Evolutionary conservation across 2,888 invertebrate species (phyloP).

Genomic region (Conistra vaccinii): DNA sequence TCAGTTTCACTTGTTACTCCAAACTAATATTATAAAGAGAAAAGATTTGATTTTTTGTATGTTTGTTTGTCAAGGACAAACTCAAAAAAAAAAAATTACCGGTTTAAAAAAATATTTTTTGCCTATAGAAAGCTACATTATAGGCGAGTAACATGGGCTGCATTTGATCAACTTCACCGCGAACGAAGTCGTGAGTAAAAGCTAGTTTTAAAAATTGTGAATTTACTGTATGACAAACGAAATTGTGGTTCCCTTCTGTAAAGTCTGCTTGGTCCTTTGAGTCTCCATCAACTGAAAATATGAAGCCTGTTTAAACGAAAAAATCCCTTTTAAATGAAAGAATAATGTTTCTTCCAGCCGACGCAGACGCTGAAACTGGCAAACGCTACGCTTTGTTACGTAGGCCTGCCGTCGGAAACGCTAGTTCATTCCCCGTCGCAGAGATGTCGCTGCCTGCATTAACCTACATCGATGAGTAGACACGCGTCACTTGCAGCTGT

Average conservation of each 20-base stretch:
- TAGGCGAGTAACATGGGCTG: no score
- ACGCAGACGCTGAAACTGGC: slow-evolving; percentile 34
- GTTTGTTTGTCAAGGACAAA: no score
- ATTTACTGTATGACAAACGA: background rate
- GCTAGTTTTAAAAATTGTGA: no score
- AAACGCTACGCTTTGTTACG: slow-evolving; percentile 44
- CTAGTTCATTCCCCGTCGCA: slow-evolving; percentile 72
- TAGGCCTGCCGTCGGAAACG: slow-evolving; percentile 66
- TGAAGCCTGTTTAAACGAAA: no score
- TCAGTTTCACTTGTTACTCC: background rate
- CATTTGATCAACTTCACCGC: no score
- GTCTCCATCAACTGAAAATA: background rate
- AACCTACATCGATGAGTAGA: slow-evolving; percentile 81
- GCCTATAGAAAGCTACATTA: no score
- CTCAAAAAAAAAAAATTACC: no score
- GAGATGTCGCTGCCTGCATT: slow-evolving; percentile 86
- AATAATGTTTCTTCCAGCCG: slow-evolving; percentile 25
- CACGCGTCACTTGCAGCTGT: slow-evolving; percentile 80
- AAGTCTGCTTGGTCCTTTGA: background rate
- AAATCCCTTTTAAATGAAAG: background rate
- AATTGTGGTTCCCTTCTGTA: background rate
- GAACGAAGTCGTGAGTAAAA: no score
- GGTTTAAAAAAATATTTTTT: no score
- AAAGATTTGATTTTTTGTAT: no score
- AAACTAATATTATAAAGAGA: no score